Percentiles rank a stretch among this genome's conserved stretches.
Conservation (phyloP, 2,113 vertebrate species). For the Balaeniceps rex region DNA sequence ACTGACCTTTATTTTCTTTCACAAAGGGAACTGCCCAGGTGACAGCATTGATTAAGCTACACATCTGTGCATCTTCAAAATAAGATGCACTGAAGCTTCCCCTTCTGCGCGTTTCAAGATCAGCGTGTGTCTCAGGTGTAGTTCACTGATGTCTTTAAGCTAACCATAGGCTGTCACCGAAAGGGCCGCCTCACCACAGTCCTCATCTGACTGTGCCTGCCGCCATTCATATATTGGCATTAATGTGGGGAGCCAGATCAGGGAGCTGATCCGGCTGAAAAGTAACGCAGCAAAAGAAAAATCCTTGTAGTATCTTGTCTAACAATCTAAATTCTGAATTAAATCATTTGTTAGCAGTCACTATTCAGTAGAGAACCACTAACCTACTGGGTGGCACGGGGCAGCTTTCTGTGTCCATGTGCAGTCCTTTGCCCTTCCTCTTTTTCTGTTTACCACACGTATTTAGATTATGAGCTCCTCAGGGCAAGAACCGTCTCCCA, state of each 20-base stretch:
- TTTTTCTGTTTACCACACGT: not conserved
- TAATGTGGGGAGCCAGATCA: not conserved
- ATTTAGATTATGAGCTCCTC: not conserved
- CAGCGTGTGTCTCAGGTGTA: not conserved
- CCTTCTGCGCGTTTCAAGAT: not conserved
- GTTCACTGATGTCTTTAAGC: not conserved
- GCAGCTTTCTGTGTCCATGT: not conserved
- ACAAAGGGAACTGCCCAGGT: not conserved
- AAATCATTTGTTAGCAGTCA: not conserved
- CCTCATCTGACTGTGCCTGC: not conserved
- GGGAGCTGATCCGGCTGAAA: not conserved
- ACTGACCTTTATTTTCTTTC: not conserved
- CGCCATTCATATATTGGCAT: not conserved
- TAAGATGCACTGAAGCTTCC: not conserved
- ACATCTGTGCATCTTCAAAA: not conserved
- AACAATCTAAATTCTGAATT: not conserved
- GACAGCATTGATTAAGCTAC: not conserved
- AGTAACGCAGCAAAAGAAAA: not conserved
- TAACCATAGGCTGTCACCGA: not conserved
- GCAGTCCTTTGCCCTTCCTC: not conserved
- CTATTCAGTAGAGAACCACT: not conserved
- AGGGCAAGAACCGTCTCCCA: not conserved
- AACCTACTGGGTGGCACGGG: fast-evolving
- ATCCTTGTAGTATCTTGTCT: not conserved
- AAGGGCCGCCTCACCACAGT: not conserved